A percentile compares a stretch with the other conserved stretches of the same genome.
Conservation (phyloP, 2,888 invertebrate species). For the Margaritifera margaritifera region DNA sequence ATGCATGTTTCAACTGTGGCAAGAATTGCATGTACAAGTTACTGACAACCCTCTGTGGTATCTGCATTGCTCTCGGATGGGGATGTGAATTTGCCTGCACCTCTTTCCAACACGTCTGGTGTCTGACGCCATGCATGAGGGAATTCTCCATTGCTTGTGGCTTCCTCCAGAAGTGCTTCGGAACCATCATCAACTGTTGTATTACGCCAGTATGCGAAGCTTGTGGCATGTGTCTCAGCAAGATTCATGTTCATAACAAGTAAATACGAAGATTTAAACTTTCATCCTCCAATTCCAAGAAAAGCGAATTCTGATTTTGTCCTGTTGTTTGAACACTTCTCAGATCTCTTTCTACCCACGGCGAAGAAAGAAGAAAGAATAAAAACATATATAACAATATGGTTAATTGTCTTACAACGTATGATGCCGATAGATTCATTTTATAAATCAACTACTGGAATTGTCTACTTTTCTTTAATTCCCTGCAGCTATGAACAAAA, state of each 20-base stretch:
- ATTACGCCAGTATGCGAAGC: constrained; percentile 80
- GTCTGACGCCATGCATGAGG: constrained; percentile 80
- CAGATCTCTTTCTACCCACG: too few species aligned
- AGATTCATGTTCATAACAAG: constrained; percentile 27
- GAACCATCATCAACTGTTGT: constrained; percentile 75
- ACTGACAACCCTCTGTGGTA: constrained; percentile 80
- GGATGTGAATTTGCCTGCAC: constrained; percentile 73
- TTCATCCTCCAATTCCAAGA: too few species aligned
- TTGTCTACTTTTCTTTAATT: too few species aligned
- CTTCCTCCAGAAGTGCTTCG: constrained; percentile 67
- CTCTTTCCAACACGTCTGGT: constrained; percentile 82
- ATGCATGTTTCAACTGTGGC: constrained; percentile 78
- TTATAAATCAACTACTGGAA: too few species aligned
- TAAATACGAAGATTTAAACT: too few species aligned
- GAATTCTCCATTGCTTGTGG: constrained; percentile 78
- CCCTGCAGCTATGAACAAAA: too few species aligned
- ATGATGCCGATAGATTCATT: too few species aligned
- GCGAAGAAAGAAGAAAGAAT: too few species aligned
- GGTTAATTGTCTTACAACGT: too few species aligned
- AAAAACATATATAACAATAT: too few species aligned
- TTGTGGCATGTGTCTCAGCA: constrained; percentile 52
- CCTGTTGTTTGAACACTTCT: too few species aligned
- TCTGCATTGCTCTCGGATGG: constrained; percentile 79
- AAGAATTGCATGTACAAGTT: constrained; percentile 82
- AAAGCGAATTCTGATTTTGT: too few species aligned